phyloP scores from a whole-genome alignment of 2,797 vertebrate genomes.

The Aphelocoma californica region DNA sequence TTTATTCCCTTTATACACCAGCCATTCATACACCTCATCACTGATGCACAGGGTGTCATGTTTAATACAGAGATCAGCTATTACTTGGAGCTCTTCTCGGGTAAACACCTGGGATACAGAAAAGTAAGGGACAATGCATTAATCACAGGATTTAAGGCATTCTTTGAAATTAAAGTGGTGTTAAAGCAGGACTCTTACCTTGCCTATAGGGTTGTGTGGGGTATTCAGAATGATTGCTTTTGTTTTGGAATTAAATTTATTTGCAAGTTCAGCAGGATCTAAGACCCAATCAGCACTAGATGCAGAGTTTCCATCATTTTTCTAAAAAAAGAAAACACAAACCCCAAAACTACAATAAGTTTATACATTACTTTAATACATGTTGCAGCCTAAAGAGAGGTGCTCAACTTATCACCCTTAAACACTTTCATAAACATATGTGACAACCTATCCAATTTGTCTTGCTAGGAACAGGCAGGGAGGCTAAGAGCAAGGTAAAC shows the following conservation, averaged over 20 bases:
- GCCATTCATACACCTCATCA: conserved; percentile 98
- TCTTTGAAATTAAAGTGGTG: background rate
- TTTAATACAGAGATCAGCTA: conserved; percentile 92
- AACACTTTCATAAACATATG: background rate
- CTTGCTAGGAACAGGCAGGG: background rate
- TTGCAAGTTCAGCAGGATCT: conserved; percentile 86
- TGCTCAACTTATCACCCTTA: background rate
- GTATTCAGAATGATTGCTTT: conserved; percentile 96
- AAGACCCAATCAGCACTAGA: conserved; percentile 90
- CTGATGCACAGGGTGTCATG: conserved; percentile 93
- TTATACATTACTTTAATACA: background rate
- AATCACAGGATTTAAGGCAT: background rate
- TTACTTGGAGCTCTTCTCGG: conserved; percentile 86
- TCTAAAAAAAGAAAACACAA: conserved; percentile 69
- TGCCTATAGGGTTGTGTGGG: conserved; percentile 92
- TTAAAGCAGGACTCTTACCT: conserved; percentile 74
- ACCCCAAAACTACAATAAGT: background rate
- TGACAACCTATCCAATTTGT: background rate
- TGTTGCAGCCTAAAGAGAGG: background rate
- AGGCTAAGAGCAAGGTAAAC: background rate
- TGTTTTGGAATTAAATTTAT: conserved; percentile 92
- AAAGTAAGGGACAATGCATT: background rate
- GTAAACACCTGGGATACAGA: conserved; percentile 82
- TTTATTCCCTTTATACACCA: conserved; percentile 87
- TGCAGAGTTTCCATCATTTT: conserved; percentile 66